phyloP scores from a whole-genome alignment of 2,888 invertebrate genomes.

The Polia nebulosa region DNA sequence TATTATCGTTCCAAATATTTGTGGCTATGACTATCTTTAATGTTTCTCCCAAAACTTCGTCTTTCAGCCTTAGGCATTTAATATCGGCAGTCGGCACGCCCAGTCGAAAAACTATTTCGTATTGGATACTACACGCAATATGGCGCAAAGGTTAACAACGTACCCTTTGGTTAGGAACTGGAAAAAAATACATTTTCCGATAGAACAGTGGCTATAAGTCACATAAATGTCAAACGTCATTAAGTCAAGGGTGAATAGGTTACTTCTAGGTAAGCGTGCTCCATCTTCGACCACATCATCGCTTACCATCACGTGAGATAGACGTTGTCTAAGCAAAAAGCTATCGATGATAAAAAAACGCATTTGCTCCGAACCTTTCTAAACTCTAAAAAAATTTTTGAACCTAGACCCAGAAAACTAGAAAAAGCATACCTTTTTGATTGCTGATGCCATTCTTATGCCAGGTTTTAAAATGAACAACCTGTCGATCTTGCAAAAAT shows the following conservation, averaged over 20 bases:
- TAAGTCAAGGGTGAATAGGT: no score
- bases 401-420: no score
- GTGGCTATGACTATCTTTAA: slow-evolving; percentile 18
- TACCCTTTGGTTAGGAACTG: slow-evolving; percentile 8
- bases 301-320: no score
- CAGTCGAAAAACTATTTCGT: slow-evolving; percentile 26
- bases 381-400: not conserved
- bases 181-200: slow-evolving; percentile 15
- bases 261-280: no score
- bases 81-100: slow-evolving; percentile 23
- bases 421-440: no score
- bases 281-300: no score
- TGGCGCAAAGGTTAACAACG: slow-evolving; percentile 36
- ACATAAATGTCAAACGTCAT: slow-evolving; percentile 13
- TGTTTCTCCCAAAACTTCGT: slow-evolving; percentile 28
- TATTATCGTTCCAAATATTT: slow-evolving; percentile 15
- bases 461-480: no score
- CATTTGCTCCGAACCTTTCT: slow-evolving; percentile 1
- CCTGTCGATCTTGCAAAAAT: no score
- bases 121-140: slow-evolving; percentile 22
- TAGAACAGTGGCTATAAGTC: slow-evolving; percentile 6
- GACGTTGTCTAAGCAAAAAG: no score
- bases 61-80: not conserved
- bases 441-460: no score
- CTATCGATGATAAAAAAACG: no score